Conservation (phyloP, 2,888 invertebrate species). For the Diplolepis rosae region DNA sequence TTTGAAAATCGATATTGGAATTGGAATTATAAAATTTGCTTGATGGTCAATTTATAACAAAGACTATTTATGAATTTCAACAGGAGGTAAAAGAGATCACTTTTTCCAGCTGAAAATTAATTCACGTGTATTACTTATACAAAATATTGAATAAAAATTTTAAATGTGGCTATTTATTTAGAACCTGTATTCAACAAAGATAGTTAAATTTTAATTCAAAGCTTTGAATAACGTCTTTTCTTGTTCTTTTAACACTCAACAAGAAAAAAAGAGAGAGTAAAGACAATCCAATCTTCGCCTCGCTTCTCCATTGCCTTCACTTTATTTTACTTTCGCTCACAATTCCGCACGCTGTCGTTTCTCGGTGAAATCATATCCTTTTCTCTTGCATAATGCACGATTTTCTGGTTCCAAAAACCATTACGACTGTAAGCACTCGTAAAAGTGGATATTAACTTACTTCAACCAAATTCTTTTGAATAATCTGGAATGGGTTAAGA, state of each 20-base stretch:
- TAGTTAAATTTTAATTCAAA: conserved; percentile 5
- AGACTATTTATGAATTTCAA: no score
- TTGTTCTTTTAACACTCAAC: background rate
- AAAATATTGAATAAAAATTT: no score
- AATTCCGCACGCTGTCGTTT: conserved; percentile 5
- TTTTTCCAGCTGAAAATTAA: no score
- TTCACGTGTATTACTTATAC: no score
- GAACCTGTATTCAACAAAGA: no score
- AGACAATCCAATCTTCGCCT: conserved; percentile 4
- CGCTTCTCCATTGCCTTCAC: background rate
- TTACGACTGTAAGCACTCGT: conserved; percentile 21
- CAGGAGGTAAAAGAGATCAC: no score
- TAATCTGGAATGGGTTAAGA: background rate
- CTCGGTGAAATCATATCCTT: conserved; percentile 24
- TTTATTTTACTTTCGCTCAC: conserved; percentile 19
- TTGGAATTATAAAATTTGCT: background rate
- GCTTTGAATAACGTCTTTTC: background rate
- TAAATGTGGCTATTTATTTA: no score
- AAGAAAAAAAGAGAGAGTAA: background rate
- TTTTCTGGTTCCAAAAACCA: conserved; percentile 11
- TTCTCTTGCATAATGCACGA: conserved; percentile 26
- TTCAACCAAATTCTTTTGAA: background rate
- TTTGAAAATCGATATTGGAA: background rate
- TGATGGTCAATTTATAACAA: no score
- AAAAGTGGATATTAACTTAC: background rate